Percentiles rank a stretch among this genome's conserved stretches.
Conservation (phyloP, 2,113 vertebrate species). For the Galemys pyrenaicus region DNA sequence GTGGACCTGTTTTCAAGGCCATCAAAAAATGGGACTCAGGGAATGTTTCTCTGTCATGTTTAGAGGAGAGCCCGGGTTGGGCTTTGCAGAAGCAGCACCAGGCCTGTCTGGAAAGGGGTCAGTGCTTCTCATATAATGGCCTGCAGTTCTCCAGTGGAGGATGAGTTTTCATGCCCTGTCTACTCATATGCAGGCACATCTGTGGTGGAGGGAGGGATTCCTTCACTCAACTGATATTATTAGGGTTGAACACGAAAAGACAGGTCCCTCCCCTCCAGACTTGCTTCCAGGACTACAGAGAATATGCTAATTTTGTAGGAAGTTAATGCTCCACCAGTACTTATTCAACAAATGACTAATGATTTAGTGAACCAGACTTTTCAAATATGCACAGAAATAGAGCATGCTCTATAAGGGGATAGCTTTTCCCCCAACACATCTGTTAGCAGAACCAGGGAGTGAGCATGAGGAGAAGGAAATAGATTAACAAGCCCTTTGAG, state of each 20-base stretch:
- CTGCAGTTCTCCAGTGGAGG: background rate
- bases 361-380: background rate
- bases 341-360: background rate
- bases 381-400: background rate
- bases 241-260: background rate
- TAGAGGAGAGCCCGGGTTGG: background rate
- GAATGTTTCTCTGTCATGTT: background rate
- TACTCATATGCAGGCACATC: background rate
- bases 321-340: background rate
- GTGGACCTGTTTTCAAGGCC: background rate
- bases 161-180: no score
- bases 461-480: fast-evolving
- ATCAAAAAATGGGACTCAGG: background rate
- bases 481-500: background rate
- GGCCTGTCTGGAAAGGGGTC: background rate
- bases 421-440: background rate
- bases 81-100: background rate
- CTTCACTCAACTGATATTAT: background rate
- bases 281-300: background rate
- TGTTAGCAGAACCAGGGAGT: background rate
- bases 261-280: no score
- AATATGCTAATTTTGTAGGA: background rate
- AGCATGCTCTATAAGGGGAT: fast-evolving
- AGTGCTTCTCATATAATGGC: background rate
- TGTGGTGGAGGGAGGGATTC: background rate